Base-by-base conservation (phyloP, 2,797 vertebrate genomes). In the Gouania willdenowi region DNA sequence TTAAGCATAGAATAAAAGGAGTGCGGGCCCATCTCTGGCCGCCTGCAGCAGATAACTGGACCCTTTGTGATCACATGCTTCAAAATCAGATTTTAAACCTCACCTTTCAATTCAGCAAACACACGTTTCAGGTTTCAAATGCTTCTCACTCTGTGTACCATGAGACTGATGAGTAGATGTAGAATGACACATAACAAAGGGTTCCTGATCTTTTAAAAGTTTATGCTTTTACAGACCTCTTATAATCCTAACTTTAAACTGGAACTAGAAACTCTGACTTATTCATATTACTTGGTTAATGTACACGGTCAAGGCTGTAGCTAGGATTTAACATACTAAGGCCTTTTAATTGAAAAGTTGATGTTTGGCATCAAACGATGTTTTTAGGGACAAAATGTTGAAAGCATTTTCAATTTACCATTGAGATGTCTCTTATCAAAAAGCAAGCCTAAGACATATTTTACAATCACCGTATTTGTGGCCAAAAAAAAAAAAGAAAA, bases 31-130 rank as follows among this genome's bases (percentile, higher is more conserved):
- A 86, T 86, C 82, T 87, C 77, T 87, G 87, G 90, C 92, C 91
- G 92, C 92, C 91, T 88, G 93, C 92, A 90, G 92, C 92, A 88
- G 85, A 86, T 81, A 84, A 81, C 86, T 86, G 87, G 83, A 88
- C 89, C 87, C 83, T 54, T 42, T 64, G 53, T 29, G 45, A 77
- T 71, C 66, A 64, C 30, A 23, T 18, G 10, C 8, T 23, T 35
- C 5, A 37, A 16, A 48, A 35, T 35, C 36, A 9, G 8, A 50
- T 13, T 21, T 66, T 2, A 5, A n/a, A 26, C 3, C 9, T 34
- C 49, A 11, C 10, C 4, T 35, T 51, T 4, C 19, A 20, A 20
- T 20, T 20, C 19, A 8, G 26, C 20, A 52, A 46, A 55, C 12
- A 21, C 1, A 9, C 48, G 34, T 57, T 72, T 66, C 64, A 41